Base-by-base conservation (phyloP, 2,113 vertebrate genomes). In the Urocolius indicus region DNA sequence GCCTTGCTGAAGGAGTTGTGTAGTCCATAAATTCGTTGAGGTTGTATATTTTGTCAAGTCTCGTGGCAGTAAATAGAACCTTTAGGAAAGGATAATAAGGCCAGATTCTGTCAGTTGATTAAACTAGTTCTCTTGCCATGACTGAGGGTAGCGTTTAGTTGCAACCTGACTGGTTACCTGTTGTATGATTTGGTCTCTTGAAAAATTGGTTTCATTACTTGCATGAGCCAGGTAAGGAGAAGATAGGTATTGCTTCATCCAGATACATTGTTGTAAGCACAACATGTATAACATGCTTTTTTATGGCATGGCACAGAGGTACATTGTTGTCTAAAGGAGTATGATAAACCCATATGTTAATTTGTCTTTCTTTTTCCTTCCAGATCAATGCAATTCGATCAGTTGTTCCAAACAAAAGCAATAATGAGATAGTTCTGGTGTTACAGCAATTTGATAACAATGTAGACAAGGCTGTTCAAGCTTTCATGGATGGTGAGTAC, bases 401-500 rank as follows among this genome's bases (percentile, higher is more conserved):
- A 43, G 26, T 98, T 71, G 98, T 98, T 92, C 98, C 98, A 0
- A 98, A 98, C 96, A 98, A 96, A 96, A 98, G 98, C 97, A 98
- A 98, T 95, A 98, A 98, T 83, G 98, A 98, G 95, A 98, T 98
- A 58, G 97, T 98, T 52, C 95, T 98, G 93, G 98, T 98, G 91
- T 95, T 98, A 55, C 98, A 98, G 45, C 98, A 98, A 17, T 98
- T 98, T 95, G 98, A 98, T 80, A 98, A 98, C 94, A 98, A 98
- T 9, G 97, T 98, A 62, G 98, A 98, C 88, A 98, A 98, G 91
- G 97, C 98, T 18, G 98, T 98, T n/a, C 98, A 98, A 62, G 98
- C 98, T 92, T 98, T 98, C n/a, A 96, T 98, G 93, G 98, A 98
- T 78, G 98, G 98, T 98, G 67, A 92, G 98, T 97, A 90, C n/a